Evolutionary conservation across 2,113 vertebrate species (phyloP).

Genomic region (Aptenodytes forsteri): DNA sequence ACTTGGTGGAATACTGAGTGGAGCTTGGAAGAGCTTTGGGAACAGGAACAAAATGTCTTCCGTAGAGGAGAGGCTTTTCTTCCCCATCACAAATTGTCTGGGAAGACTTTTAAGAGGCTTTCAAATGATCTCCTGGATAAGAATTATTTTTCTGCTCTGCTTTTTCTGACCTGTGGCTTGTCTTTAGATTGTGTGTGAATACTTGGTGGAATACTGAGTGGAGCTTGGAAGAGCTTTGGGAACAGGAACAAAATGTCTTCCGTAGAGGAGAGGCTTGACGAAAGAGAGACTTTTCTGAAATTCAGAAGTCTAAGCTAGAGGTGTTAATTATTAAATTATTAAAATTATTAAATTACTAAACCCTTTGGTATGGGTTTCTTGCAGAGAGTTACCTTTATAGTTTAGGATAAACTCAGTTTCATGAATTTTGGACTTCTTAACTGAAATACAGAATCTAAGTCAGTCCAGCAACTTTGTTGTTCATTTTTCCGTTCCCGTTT

Average conservation of each 20-base stretch:
- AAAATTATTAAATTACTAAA: neutral
- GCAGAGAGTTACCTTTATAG: neutral
- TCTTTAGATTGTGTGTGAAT: neutral
- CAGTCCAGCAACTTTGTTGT: neutral
- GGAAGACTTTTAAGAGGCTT: slow-evolving; percentile 12
- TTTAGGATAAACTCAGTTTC: neutral
- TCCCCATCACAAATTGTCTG: too few species aligned
- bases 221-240: neutral
- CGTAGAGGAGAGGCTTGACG: neutral
- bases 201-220: neutral
- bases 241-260: neutral
- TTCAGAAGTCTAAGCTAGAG: neutral
- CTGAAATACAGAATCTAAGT: neutral
- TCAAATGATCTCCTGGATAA: neutral
- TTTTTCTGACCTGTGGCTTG: neutral
- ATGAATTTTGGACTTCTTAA: neutral
- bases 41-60: neutral
- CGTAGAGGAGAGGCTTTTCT: neutral
- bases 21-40: neutral
- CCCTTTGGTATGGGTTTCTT: neutral
- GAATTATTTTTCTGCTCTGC: slow-evolving; percentile 18
- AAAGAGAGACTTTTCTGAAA: neutral
- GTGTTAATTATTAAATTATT: neutral
- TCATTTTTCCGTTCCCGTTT: neutral
- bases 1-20: neutral